Conservation (phyloP, 2,888 invertebrate species). For the Pseudeuparius sepicola region DNA sequence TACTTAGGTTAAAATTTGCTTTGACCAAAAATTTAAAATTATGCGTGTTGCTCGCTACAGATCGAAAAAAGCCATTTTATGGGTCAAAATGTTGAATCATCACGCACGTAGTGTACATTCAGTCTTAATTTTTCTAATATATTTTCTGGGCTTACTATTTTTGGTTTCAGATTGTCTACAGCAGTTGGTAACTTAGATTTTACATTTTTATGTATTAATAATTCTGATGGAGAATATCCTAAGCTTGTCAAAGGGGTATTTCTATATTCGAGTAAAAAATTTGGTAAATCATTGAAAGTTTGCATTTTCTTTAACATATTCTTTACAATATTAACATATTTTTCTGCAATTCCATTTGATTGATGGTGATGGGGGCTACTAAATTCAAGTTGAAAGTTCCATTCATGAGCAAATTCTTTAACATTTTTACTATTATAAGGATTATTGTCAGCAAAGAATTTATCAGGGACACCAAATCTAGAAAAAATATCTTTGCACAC, state of each 20-base stretch:
- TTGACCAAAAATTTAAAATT: no score
- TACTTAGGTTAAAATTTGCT: no score
- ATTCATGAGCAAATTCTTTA: constrained; percentile 14
- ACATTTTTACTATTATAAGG: constrained; percentile 12
- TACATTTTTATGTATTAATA: no score
- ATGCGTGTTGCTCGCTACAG: no score
- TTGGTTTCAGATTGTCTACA: no score
- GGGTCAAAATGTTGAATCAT: no score
- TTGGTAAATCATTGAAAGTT: neutral
- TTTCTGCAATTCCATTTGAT: constrained; percentile 14
- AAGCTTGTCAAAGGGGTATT: constrained; percentile 3
- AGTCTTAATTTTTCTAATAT: no score
- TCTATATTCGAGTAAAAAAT: constrained; percentile 1
- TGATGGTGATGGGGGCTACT: constrained; percentile 15
- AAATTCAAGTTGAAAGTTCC: constrained; percentile 15
- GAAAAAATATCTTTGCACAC: constrained; percentile 12
- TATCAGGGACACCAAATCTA: constrained; percentile 14
- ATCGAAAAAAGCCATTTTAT: no score
- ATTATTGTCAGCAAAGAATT: constrained; percentile 12
- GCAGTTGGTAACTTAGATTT: no score
- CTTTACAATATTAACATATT: constrained; percentile 10
- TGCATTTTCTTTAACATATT: constrained; percentile 9
- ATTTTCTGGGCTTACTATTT: no score
- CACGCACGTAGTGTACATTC: no score
- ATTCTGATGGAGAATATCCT: constrained; percentile 1